Conservation (phyloP, 2,888 invertebrate genomes). For the Luperina nickerlii region DNA sequence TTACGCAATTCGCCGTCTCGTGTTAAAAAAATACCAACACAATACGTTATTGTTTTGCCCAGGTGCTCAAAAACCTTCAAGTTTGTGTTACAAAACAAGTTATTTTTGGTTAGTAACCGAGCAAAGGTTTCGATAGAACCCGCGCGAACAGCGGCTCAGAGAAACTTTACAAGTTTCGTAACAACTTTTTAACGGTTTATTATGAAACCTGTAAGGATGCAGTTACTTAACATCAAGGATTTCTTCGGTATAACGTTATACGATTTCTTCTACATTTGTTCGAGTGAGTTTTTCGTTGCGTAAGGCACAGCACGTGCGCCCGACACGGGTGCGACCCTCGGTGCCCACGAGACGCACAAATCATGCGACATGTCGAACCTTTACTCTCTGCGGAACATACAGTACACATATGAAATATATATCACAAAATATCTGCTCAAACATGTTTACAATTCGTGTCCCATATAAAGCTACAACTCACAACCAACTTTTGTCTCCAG, state of each 20-base stretch:
- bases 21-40: slow-evolving; percentile 14
- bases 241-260: slow-evolving; percentile 25
- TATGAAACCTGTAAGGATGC: slow-evolving; percentile 30
- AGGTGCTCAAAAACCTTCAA: slow-evolving; percentile 15
- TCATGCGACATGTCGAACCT: slow-evolving; percentile 81
- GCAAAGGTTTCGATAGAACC: slow-evolving; percentile 37
- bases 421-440: slow-evolving; percentile 24
- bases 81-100: slow-evolving; percentile 39
- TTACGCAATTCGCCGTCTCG: slow-evolving; percentile 15
- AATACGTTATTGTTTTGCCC: slow-evolving; percentile 25
- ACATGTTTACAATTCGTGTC: slow-evolving; percentile 40
- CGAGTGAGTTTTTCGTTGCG: slow-evolving; percentile 60
- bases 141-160: not conserved
- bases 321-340: slow-evolving; percentile 81
- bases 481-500: slow-evolving; percentile 67
- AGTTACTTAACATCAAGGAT: slow-evolving; percentile 36
- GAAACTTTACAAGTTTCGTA: slow-evolving; percentile 35
- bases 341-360: slow-evolving; percentile 83
- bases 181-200: slow-evolving; percentile 35
- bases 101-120: slow-evolving; percentile 47
- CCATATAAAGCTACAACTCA: slow-evolving; percentile 47
- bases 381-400: slow-evolving; percentile 30
- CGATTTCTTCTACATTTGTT: slow-evolving; percentile 39
- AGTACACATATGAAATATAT: slow-evolving; percentile 27
- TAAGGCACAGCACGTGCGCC: slow-evolving; percentile 78